Conservation (phyloP, 2,797 vertebrate species). For the Enteromius anoplus region DNA sequence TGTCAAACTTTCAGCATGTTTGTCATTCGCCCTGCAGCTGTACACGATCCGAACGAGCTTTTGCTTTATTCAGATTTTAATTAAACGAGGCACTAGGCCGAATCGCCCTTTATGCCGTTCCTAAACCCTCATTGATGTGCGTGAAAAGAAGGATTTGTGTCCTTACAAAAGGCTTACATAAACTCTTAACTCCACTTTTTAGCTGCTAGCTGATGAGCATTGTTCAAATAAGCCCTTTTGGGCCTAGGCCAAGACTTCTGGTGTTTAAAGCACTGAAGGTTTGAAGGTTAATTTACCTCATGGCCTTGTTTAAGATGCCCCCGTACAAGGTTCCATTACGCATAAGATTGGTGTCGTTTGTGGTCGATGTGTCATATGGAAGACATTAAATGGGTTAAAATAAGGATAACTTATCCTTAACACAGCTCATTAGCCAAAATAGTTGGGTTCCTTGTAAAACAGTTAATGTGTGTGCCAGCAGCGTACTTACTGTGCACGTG, state of each 20-base stretch:
- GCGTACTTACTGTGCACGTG: slow-evolving; percentile 14
- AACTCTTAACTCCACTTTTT: slow-evolving; percentile 35
- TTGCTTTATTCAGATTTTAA: slow-evolving; percentile 35
- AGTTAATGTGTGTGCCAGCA: slow-evolving; percentile 1
- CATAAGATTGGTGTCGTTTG: slow-evolving; percentile 40
- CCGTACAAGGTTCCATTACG: slow-evolving; percentile 19
- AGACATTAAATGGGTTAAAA: slow-evolving; percentile 48
- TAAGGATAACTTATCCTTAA: slow-evolving; percentile 48
- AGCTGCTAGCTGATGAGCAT: slow-evolving; percentile 37
- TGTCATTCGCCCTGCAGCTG: slow-evolving; percentile 36
- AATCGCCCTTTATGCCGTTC: slow-evolving; percentile 23
- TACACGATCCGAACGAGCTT: neutral
- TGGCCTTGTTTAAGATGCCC: slow-evolving; percentile 39
- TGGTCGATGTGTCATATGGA: slow-evolving; percentile 48
- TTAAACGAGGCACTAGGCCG: slow-evolving; percentile 38
- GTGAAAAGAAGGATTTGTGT: slow-evolving; percentile 50
- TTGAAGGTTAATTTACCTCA: slow-evolving; percentile 45
- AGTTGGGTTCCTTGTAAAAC: slow-evolving; percentile 44
- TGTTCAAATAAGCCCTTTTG: slow-evolving; percentile 30
- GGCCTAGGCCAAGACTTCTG: slow-evolving; percentile 27
- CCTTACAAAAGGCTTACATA: slow-evolving; percentile 47
- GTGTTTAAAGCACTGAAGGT: slow-evolving; percentile 20
- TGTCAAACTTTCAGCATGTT: slow-evolving; percentile 33
- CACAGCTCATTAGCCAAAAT: slow-evolving; percentile 58
- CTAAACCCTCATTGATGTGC: slow-evolving; percentile 36